Base-by-base conservation (phyloP, 2,888 invertebrate genomes). In the Acheta domesticus region DNA sequence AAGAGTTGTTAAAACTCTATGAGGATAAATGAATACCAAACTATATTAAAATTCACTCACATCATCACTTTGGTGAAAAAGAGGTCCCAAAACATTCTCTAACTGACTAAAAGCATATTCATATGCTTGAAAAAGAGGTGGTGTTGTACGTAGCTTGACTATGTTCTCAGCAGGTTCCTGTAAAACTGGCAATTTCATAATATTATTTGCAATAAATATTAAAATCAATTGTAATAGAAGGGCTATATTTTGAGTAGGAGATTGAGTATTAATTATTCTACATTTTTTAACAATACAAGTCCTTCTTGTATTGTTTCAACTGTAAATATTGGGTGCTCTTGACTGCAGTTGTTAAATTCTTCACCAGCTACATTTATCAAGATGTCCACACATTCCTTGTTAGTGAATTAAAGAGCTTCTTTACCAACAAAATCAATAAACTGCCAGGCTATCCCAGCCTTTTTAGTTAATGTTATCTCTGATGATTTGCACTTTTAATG, bases 61-160 rank as follows among this genome's bases (percentile, higher is more conserved):
- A 88, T 94, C 92, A 86, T 93, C 93, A 85, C 94, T 94, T 84
- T 94, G 94, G 86, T 94, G 91, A 87, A 95, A 96, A 84, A 92
- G 89, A 16, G 94, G 93, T 82, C 94, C 87, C 88, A 93, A 93
- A 81, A 91, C 89, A 83, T 90, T 91, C 86, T 95, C 95, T 83
- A 96, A 87, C 4, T 92, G 86, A 49, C 91, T 90, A 85, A 93
- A 94, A 0, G 93, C 92, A 85, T 93, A 91, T 84, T 95, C 93
- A 84, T 94, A 94, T 0, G 95, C 94, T 86, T 93, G 91, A 85
- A 93, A 95, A 50, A 95, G 86, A 0, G 94, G 93, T 80, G 92
- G 90, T 50, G 93, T 93, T 5, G 93, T 94, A 85, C 94, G 90
- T 79, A 96, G 88, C 85, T 93, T 91, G 16, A 91, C 89, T n/a